These are phyloP conservation scores for Cydia amplana DNA, from an alignment of 1,140 invertebrate genomes.

Conservation along the genomic window DNA sequence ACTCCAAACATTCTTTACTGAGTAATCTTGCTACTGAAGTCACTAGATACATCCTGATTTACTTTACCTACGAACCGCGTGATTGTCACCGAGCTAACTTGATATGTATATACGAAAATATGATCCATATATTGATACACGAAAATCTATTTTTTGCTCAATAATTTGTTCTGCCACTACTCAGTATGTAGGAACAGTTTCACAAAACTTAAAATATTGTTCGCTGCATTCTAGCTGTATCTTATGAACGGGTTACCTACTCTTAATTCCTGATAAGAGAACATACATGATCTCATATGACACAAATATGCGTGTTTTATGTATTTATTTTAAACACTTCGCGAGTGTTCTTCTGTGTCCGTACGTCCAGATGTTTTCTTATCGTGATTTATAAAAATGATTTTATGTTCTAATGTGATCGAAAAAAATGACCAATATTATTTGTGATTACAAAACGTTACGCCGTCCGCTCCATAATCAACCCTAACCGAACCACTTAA, in stretches of 20 bases:
- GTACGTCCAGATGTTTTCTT: not conserved
- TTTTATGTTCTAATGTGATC: conserved; percentile 10
- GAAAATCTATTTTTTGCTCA: conserved; percentile 47
- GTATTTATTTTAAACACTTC: not conserved
- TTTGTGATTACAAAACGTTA: conserved; percentile 10
- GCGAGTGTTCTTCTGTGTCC: not conserved
- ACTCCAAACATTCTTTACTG: conserved; percentile 33
- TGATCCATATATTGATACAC: conserved; percentile 36
- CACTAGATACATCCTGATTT: conserved; percentile 17
- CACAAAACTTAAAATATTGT: conserved; percentile 9
- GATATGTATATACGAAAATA: conserved; percentile 51
- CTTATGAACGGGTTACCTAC: not conserved
- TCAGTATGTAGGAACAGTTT: conserved; percentile 41
- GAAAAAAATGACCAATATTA: conserved; percentile 20
- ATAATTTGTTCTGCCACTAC: conserved; percentile 48
- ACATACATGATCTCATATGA: not conserved
- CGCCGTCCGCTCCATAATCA: conserved; percentile 7
- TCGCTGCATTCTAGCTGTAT: conserved; percentile 1
- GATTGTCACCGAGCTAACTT: conserved; percentile 42
- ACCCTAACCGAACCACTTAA: conserved; percentile 34
- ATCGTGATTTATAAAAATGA: not conserved
- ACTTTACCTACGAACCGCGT: conserved; percentile 20
- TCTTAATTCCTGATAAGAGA: conserved; percentile 23
- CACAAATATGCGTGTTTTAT: not conserved
- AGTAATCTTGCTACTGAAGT: conserved; percentile 23